A percentile compares a stretch with the other conserved stretches of the same genome.
phyloP scores from a whole-genome alignment of 2,113 vertebrate species.

The Rhinolophus sinicus region DNA sequence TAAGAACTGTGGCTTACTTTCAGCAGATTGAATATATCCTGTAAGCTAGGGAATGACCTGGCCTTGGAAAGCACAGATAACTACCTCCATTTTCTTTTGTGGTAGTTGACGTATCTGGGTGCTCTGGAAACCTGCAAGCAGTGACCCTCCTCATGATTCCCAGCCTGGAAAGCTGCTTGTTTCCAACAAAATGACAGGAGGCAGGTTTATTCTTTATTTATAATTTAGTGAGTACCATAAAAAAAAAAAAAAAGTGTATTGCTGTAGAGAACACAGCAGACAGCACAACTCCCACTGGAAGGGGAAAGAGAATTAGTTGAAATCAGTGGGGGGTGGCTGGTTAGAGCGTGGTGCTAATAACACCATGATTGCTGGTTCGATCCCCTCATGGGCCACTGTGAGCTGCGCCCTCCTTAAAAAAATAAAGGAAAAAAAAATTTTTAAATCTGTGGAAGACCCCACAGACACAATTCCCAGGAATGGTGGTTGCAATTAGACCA shows the following conservation, averaged over 20 bases:
- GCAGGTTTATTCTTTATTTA: slow-evolving; percentile 36
- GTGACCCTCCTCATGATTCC: background rate
- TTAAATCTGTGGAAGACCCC: background rate
- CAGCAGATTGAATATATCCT: background rate
- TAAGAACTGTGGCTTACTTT: background rate
- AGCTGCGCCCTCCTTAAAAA: too few species aligned
- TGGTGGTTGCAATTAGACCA: background rate
- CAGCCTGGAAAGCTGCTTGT: background rate
- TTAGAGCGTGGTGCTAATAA: too few species aligned
- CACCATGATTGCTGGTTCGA: too few species aligned
- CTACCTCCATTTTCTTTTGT: background rate
- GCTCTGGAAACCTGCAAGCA: background rate
- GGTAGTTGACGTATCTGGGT: background rate
- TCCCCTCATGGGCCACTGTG: too few species aligned
- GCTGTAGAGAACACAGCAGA: slow-evolving; percentile 20
- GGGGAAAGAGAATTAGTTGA: background rate
- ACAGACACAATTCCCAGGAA: background rate
- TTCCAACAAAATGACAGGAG: slow-evolving; percentile 50
- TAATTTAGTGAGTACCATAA: background rate
- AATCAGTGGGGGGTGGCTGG: background rate
- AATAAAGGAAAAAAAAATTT: too few species aligned
- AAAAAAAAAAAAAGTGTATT: background rate
- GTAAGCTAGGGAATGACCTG: background rate
- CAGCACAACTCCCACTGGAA: background rate
- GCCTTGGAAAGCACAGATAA: background rate